Conservation (phyloP, 2,113 vertebrate species). For the Megaceryle maxima region DNA sequence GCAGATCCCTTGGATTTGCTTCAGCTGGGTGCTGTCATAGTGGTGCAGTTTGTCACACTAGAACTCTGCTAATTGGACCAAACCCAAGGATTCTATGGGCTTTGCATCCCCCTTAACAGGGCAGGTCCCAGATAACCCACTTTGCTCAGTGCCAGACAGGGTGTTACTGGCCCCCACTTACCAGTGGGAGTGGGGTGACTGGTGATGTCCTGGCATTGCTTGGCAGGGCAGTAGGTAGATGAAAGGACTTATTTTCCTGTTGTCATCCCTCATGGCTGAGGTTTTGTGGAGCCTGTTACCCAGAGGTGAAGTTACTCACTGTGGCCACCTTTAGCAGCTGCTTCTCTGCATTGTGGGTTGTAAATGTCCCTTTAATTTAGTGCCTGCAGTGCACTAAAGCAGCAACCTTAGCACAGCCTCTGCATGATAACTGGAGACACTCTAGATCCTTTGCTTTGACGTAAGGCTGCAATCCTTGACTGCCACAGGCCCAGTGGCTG, state of each 20-base stretch:
- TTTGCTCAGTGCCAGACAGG: not conserved
- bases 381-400: slow-evolving; percentile 64
- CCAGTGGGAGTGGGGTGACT: not conserved
- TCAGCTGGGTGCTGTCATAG: not conserved
- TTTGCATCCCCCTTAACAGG: not conserved
- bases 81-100: not conserved
- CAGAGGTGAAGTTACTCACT: not conserved
- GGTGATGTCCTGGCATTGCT: not conserved
- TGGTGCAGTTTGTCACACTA: not conserved
- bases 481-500: not conserved
- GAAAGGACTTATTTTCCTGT: not conserved
- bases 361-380: slow-evolving; percentile 66
- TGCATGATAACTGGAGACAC: slow-evolving; percentile 29
- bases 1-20: not conserved
- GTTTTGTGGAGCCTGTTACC: not conserved
- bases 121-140: not conserved
- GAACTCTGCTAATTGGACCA: not conserved
- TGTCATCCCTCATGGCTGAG: not conserved
- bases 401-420: slow-evolving; percentile 42
- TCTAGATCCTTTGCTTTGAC: not conserved
- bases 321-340: slow-evolving; percentile 30
- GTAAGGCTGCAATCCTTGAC: not conserved
- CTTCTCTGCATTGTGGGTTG: slow-evolving; percentile 51
- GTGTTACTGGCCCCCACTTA: not conserved
- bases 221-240: not conserved